These are phyloP conservation scores for Hybognathus amarus DNA, from an alignment of 2,797 vertebrate genomes.

Conservation along the genomic window DNA sequence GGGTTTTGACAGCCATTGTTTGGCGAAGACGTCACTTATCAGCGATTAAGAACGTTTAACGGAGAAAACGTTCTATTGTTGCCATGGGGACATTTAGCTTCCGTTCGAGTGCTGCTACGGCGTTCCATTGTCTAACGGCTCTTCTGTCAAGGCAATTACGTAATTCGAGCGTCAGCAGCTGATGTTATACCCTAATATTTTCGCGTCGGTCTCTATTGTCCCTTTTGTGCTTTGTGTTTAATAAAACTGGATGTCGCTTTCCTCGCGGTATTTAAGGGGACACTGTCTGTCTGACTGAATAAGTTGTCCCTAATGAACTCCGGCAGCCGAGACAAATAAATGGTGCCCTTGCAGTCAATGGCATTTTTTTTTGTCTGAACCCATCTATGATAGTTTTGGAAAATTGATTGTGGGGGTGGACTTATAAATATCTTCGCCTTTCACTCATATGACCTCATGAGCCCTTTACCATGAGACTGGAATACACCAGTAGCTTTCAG, in stretches of 20 bases:
- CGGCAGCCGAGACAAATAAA: conserved; percentile 22
- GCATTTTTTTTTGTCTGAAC: conserved; percentile 16
- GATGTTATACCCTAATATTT: conserved; percentile 67
- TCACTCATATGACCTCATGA: conserved; percentile 24
- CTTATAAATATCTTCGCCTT: not conserved
- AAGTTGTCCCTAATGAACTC: conserved; percentile 62
- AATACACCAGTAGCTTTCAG: conserved; percentile 20
- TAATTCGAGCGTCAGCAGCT: conserved; percentile 79
- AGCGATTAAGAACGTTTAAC: conserved; percentile 60
- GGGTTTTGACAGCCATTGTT: conserved; percentile 82
- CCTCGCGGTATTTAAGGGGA: conserved; percentile 21
- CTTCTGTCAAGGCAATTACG: conserved; percentile 78
- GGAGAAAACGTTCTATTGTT: conserved; percentile 17
- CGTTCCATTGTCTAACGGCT: conserved; percentile 70
- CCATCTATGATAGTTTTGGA: conserved; percentile 36
- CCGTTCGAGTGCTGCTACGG: conserved; percentile 44
- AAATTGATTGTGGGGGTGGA: not conserved
- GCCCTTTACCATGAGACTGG: not conserved
- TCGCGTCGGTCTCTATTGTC: conserved; percentile 65
- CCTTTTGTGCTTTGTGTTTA: conserved; percentile 40
- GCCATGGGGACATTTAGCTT: conserved; percentile 40
- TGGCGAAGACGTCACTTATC: conserved; percentile 77
- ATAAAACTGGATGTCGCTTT: conserved; percentile 11
- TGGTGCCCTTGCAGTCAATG: conserved; percentile 43
- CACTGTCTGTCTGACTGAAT: conserved; percentile 56